phyloP scores from a whole-genome alignment of 1,140 invertebrate species.

The Globodera ellingtonae region DNA sequence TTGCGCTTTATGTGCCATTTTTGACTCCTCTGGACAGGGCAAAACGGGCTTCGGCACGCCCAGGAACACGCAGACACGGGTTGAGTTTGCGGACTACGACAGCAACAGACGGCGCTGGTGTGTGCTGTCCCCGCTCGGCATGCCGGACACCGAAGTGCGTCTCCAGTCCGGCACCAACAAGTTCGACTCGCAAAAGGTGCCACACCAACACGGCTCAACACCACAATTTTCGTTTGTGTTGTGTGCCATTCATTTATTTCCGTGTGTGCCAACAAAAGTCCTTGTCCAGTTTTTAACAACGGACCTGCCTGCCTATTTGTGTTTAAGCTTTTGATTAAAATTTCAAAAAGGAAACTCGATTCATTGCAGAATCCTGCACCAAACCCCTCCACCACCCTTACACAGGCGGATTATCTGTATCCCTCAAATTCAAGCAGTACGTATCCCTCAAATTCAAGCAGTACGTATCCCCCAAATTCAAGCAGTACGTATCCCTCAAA shows the following conservation, averaged over 20 bases:
- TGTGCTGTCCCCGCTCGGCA: conserved; percentile 30
- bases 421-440: too few species aligned
- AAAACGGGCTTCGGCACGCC: conserved; percentile 64
- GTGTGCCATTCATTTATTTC: not conserved
- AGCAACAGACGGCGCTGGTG: conserved; percentile 26
- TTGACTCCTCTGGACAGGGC: conserved; percentile 39
- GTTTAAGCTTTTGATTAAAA: too few species aligned
- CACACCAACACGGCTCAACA: not conserved
- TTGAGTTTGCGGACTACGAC: conserved; percentile 57
- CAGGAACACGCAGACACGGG: conserved; percentile 58
- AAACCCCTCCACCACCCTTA: too few species aligned
- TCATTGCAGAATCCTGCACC: too few species aligned
- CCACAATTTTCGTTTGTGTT: not conserved
- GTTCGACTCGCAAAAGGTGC: conserved; percentile 55
- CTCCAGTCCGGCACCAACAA: conserved; percentile 53
- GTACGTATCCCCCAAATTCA: too few species aligned
- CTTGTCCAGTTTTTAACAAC: too few species aligned
- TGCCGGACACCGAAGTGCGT: conserved; percentile 46
- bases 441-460: too few species aligned
- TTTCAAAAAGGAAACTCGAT: too few species aligned
- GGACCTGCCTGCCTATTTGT: too few species aligned
- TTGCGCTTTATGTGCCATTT: conserved; percentile 7
- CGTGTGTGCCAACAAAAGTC: not conserved
- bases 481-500: too few species aligned
- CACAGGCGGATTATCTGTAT: too few species aligned